Evolutionary conservation across 92 coral and sea anemone species (phyloP).

Genomic region (Actinernus sp.): DNA sequence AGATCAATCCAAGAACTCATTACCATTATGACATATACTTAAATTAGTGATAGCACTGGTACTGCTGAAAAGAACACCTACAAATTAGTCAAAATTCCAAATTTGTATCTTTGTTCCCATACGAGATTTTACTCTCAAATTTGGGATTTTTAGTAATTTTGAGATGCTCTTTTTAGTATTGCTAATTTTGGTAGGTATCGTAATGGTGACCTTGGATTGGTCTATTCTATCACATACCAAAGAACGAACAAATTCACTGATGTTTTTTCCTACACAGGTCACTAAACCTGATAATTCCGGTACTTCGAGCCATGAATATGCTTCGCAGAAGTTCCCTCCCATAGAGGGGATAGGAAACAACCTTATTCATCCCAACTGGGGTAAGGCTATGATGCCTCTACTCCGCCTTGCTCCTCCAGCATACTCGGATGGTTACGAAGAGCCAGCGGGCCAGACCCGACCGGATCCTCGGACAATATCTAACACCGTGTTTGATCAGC

Average conservation of each 20-base stretch:
- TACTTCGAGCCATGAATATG: slow-evolving; percentile 11
- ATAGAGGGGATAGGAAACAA: slow-evolving; percentile 87
- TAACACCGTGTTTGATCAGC: slow-evolving; percentile 90
- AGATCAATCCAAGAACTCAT: too few relatives aligned
- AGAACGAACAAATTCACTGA: too few relatives aligned
- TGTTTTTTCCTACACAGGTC: slow-evolving; percentile 57
- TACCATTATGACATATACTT: not conserved
- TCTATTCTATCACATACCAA: too few relatives aligned
- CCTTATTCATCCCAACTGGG: slow-evolving; percentile 80
- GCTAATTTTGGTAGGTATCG: too few relatives aligned
- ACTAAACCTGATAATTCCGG: slow-evolving; percentile 15
- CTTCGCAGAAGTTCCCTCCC: slow-evolving; percentile 72
- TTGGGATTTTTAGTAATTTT: too few relatives aligned
- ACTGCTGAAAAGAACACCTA: too few relatives aligned
- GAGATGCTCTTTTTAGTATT: too few relatives aligned
- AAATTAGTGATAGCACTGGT: too few relatives aligned
- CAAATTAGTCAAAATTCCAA: too few relatives aligned
- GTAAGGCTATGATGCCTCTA: slow-evolving; percentile 93
- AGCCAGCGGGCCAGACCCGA: slow-evolving; percentile 88
- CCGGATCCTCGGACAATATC: slow-evolving; percentile 90
- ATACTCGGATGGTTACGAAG: slow-evolving; percentile 86
- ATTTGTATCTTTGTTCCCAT: too few relatives aligned
- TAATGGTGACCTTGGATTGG: too few relatives aligned
- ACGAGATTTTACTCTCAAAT: too few relatives aligned
- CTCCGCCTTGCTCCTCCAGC: slow-evolving; percentile 75